phyloP scores from a whole-genome alignment of 2,113 vertebrate genomes.

The Labrus mixtus region DNA sequence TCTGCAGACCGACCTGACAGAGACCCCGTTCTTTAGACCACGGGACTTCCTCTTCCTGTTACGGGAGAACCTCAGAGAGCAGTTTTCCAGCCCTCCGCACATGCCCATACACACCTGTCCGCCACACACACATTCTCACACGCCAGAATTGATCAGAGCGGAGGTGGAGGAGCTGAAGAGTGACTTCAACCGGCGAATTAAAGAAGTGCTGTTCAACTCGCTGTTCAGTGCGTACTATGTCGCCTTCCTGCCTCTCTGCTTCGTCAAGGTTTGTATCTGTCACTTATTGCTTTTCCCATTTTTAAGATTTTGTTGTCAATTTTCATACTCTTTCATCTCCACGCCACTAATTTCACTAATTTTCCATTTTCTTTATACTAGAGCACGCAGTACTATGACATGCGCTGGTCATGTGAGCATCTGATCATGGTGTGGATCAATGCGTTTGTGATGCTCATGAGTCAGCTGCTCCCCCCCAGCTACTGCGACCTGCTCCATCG shows the following conservation, averaged over 20 bases:
- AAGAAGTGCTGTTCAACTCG: constrained; percentile 99
- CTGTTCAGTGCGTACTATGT: constrained; percentile 99
- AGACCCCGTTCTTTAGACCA: constrained; percentile 87
- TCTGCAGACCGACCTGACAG: constrained; percentile 86
- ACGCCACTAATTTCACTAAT: background rate
- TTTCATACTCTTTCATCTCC: background rate
- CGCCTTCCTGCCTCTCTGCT: constrained; percentile 96
- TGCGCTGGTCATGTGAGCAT: constrained; percentile 99
- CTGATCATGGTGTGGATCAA: constrained; percentile 99
- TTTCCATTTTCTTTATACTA: constrained; percentile 62
- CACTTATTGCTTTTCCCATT: background rate
- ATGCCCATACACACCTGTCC: constrained; percentile 96
- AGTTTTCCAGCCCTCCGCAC: constrained; percentile 90
- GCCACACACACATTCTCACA: constrained; percentile 91
- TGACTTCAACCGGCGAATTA: constrained; percentile 98
- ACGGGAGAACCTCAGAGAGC: constrained; percentile 93
- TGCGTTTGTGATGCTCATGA: constrained; percentile 99
- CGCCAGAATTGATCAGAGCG: constrained; percentile 94
- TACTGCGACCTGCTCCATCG: constrained; percentile 98
- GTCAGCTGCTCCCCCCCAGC: constrained; percentile 94
- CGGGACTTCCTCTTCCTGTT: constrained; percentile 94
- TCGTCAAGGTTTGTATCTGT: constrained; percentile 90
- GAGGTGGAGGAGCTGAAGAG: constrained; percentile 98
- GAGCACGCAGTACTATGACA: constrained; percentile 99
- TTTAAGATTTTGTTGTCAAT: background rate